Evolutionary conservation across 92 coral and sea anemone genomes (phyloP), one percentile per base, ranked within the genome.

Genomic region (Siderastrea radians): DNA sequence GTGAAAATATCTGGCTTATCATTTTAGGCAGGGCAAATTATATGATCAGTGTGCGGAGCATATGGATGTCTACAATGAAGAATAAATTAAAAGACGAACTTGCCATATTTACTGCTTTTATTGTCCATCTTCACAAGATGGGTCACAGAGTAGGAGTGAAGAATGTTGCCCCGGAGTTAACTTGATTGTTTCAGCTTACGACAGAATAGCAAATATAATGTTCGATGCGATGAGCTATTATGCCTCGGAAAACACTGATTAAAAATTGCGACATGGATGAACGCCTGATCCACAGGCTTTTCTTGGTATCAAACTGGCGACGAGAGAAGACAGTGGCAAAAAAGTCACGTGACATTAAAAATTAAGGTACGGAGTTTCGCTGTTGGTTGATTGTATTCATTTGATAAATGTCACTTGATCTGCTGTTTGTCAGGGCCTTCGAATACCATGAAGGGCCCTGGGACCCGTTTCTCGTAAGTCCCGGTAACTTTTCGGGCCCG

Each of bases 21-120:
- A 91, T 95, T 51, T 80, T 95, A 3, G 88, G 94, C 13, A 96
- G 98, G 2, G 89, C 96, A 0, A 95, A 95, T 77, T 96, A 95
- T 68, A 64, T 95, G 82, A 59, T 77, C 65, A 66, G 82, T 48
- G 53, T 67, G 71, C 74, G 53, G 60, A 77, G 82, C 48, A 61
- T 77, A 47, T 77, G 82, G 82, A 94, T 91, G 38, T 95, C 98
- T 62, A 95, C 92, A 78, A 98, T 89, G 71, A 49, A 88, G 44
- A 74, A 68, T 45, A 58, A 82, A 49, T 64, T 59, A 12, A 38
- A 75, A 19, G 79, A 81, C 73, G 77, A 65, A 1, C 80, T 53
- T 53, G 45, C 75, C 15, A 87, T 95, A 53, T 89, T 90, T 43
- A 70, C 77, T 8, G 87, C 76, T 17, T 92, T 92, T 82, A 74